These are phyloP conservation scores for Brachionus rubens DNA, from an alignment of 1,140 invertebrate genomes.

Conservation along the genomic window DNA sequence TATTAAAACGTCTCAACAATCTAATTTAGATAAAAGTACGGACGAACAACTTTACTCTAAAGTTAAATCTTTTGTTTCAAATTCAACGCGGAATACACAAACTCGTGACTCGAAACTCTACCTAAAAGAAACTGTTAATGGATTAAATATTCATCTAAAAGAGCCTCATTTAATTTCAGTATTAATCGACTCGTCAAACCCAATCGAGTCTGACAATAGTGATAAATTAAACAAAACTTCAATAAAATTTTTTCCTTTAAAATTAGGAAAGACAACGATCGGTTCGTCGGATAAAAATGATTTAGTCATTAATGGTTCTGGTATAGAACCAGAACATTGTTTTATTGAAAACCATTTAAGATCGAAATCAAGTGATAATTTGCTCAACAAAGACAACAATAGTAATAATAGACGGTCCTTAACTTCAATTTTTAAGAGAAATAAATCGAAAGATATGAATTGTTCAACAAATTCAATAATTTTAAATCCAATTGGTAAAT, in stretches of 20 bases:
- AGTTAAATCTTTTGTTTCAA: no score
- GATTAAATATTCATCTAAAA: slow-evolving; percentile 75
- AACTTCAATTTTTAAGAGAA: not conserved
- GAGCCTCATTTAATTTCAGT: slow-evolving; percentile 73
- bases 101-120: not conserved
- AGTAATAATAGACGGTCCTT: not conserved
- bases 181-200: slow-evolving; percentile 68
- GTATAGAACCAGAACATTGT: slow-evolving; percentile 76
- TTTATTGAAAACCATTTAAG: slow-evolving; percentile 71
- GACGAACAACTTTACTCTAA: no score
- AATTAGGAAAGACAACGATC: slow-evolving; percentile 70
- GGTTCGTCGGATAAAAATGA: slow-evolving; percentile 70
- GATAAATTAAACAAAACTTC: slow-evolving; percentile 59
- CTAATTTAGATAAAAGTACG: not conserved
- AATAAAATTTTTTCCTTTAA: slow-evolving; percentile 44
- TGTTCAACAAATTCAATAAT: not conserved
- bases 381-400: not conserved
- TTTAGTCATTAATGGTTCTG: slow-evolving; percentile 74
- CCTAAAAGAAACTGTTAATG: slow-evolving; percentile 64
- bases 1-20: not conserved
- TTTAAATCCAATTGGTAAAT: not conserved
- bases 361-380: not conserved
- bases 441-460: not conserved
- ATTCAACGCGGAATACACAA: no score
- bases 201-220: no score